phyloP scores from a whole-genome alignment of 2,888 invertebrate species.

The Unio delphinus region DNA sequence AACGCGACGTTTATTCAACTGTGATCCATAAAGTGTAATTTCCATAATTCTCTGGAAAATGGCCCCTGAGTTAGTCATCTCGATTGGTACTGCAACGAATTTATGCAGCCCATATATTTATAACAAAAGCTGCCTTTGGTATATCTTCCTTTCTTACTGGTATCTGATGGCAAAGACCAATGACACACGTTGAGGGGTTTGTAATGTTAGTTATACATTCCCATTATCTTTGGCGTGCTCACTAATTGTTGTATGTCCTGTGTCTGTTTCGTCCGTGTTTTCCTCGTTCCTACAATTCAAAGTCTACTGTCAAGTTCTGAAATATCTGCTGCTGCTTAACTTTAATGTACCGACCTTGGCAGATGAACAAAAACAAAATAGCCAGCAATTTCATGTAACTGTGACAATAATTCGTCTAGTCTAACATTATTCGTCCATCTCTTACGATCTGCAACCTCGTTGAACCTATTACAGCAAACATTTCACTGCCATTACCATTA shows the following conservation, averaged over 20 bases:
- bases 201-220: constrained; percentile 6
- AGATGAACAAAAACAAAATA: constrained; percentile 13
- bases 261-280: constrained; percentile 1
- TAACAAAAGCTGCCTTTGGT: no score
- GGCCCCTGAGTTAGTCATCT: no score
- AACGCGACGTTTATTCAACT: no score
- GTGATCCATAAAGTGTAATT: no score
- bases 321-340: constrained; percentile 4
- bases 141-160: no score
- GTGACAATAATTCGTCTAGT: constrained; percentile 10
- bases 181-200: constrained; percentile 13
- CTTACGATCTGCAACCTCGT: constrained; percentile 9
- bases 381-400: constrained; percentile 5
- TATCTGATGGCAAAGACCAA: constrained; percentile 3
- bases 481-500: constrained; percentile 16
- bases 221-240: constrained; percentile 12
- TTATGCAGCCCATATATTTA: no score
- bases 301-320: constrained; percentile 10
- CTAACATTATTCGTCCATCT: constrained; percentile 7
- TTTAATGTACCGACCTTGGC: not conserved
- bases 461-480: constrained; percentile 17
- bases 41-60: no score
- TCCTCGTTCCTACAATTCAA: constrained; percentile 11
- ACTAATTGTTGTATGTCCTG: constrained; percentile 1
- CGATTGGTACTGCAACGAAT: no score